phyloP scores from a whole-genome alignment of 2,888 invertebrate genomes.

The Nemotelus nigrinus region DNA sequence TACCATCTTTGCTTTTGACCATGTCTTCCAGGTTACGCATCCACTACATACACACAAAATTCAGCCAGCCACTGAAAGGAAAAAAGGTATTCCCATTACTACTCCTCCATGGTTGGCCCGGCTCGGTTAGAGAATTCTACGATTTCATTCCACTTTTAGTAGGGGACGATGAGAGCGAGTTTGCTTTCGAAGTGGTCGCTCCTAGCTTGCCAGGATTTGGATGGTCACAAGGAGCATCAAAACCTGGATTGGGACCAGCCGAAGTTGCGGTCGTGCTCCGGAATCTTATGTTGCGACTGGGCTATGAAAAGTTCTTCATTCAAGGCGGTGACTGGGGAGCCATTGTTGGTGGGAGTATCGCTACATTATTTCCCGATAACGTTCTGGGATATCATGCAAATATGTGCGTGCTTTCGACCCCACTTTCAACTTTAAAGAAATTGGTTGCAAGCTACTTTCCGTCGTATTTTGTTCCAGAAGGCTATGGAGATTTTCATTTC shows the following conservation, averaged over 20 bases:
- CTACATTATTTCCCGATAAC: constrained; percentile 72
- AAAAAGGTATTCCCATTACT: constrained; percentile 73
- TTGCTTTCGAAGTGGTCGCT: constrained; percentile 75
- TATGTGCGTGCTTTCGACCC: constrained; percentile 66
- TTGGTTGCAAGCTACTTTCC: constrained; percentile 69
- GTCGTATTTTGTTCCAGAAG: constrained; percentile 67
- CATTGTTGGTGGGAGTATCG: constrained; percentile 70
- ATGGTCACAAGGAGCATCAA: constrained; percentile 70
- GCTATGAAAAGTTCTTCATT: constrained; percentile 71
- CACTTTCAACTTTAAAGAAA: constrained; percentile 60
- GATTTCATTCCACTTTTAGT: constrained; percentile 76
- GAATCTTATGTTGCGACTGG: constrained; percentile 75
- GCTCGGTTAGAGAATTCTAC: constrained; percentile 82
- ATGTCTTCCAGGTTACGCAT: constrained; percentile 66
- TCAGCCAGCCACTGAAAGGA: constrained; percentile 60
- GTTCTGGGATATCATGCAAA: constrained; percentile 72
- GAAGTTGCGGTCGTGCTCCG: constrained; percentile 70
- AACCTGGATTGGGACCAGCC: constrained; percentile 70
- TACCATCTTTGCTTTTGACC: too few species aligned
- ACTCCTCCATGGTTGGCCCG: constrained; percentile 87
- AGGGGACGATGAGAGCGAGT: constrained; percentile 66
- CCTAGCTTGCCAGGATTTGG: constrained; percentile 78
- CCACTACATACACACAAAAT: constrained; percentile 77
- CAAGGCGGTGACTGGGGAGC: constrained; percentile 90
- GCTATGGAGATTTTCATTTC: constrained; percentile 66